Evolutionary conservation across 2,888 invertebrate genomes (phyloP).

Genomic region (Cabera pusaria): DNA sequence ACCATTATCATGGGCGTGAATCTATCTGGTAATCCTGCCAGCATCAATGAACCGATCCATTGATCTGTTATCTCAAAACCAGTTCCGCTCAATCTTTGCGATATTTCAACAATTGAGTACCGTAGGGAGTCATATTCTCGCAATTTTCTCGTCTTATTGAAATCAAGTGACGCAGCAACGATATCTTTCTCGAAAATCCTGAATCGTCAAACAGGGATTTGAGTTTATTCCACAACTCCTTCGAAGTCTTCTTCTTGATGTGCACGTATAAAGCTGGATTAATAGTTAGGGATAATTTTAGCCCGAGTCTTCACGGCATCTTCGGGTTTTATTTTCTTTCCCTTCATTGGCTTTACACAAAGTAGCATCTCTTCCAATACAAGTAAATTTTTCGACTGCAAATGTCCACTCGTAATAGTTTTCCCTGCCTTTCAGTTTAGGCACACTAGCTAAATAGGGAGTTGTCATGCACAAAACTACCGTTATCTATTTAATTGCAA

Average conservation of each 20-base stretch:
- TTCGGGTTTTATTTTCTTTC: too few species aligned
- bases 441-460: too few species aligned
- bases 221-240: conserved; percentile 13
- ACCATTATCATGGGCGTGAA: conserved; percentile 21
- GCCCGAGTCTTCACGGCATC: background rate
- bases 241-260: conserved; percentile 7
- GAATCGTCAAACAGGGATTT: conserved; percentile 10
- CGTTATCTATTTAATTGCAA: too few species aligned
- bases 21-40: conserved; percentile 12
- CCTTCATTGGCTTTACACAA: too few species aligned
- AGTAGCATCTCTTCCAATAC: too few species aligned
- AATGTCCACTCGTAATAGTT: too few species aligned
- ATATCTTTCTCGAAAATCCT: conserved; percentile 14
- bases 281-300: conserved; percentile 17
- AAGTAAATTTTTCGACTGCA: too few species aligned
- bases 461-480: too few species aligned
- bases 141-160: conserved; percentile 18
- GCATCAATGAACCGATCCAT: conserved; percentile 14
- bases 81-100: conserved; percentile 11
- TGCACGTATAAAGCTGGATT: conserved; percentile 14
- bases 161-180: conserved; percentile 14
- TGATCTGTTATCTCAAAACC: conserved; percentile 16
- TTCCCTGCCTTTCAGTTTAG: too few species aligned
- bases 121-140: conserved; percentile 13
- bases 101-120: conserved; percentile 18